phyloP scores from a whole-genome alignment of 2,113 vertebrate genomes.

The Chlorocebus sabaeus region DNA sequence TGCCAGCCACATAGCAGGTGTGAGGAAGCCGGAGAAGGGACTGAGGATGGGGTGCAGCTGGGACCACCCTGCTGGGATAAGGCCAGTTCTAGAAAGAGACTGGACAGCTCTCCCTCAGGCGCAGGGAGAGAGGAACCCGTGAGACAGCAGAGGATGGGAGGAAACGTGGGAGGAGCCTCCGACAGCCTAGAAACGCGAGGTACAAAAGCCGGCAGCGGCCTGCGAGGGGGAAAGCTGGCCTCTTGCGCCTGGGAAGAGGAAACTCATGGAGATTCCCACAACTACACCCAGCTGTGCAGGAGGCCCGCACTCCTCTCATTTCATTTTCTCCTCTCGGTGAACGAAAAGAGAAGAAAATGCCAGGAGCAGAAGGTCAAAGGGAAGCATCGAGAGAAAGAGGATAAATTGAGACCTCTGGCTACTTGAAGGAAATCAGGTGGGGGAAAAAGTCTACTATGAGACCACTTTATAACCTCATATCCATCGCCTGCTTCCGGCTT shows the following conservation, averaged over 20 bases:
- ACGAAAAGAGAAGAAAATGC: background rate
- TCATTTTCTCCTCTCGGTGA: background rate
- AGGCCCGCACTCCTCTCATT: background rate
- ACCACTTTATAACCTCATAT: background rate
- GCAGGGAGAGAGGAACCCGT: background rate
- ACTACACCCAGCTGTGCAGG: background rate
- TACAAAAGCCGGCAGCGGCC: accelerated
- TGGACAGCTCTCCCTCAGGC: background rate
- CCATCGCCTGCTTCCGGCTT: too few species aligned
- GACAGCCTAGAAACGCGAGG: background rate
- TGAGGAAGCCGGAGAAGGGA: background rate
- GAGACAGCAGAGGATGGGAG: too few species aligned
- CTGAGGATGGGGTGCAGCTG: background rate
- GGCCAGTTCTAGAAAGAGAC: background rate
- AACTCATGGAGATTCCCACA: too few species aligned
- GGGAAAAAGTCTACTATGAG: background rate
- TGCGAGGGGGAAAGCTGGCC: accelerated
- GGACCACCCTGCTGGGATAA: background rate
- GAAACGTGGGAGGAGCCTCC: accelerated
- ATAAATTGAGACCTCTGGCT: background rate
- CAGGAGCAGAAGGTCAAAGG: background rate
- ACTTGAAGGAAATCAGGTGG: background rate
- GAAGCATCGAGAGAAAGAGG: background rate
- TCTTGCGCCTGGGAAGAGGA: background rate
- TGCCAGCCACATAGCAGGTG: background rate